Conservation (phyloP, 2,888 invertebrate genomes). For the Leptinotarsa peninsularis region DNA sequence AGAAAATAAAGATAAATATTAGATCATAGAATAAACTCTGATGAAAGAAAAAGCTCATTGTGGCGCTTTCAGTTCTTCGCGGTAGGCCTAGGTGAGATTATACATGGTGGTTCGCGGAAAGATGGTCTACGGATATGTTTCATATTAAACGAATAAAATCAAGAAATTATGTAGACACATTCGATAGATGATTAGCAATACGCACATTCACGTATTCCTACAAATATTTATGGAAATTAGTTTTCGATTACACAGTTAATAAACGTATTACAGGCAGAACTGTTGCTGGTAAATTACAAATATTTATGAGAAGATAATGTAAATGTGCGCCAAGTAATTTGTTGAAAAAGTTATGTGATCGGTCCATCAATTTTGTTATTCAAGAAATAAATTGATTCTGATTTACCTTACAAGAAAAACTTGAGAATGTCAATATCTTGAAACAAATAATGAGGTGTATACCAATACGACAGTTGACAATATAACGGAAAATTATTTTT, state of each 20-base stretch:
- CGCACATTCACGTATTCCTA: background rate
- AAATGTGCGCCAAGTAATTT: background rate
- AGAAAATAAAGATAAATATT: slow-evolving; percentile 64
- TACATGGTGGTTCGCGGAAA: background rate
- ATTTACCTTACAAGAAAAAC: too few species aligned
- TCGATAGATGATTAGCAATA: background rate
- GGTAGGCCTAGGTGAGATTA: slow-evolving; percentile 22
- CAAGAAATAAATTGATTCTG: background rate
- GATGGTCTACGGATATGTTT: background rate
- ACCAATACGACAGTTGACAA: too few species aligned
- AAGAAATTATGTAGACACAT: background rate
- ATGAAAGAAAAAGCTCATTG: slow-evolving; percentile 33
- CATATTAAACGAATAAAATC: background rate
- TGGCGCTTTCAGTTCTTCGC: slow-evolving; percentile 28
- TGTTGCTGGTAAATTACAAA: background rate
- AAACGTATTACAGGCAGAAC: background rate
- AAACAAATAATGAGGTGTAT: too few species aligned
- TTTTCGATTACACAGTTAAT: background rate
- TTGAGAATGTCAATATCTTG: too few species aligned
- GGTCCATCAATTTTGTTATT: background rate
- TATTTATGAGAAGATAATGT: background rate
- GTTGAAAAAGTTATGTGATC: background rate
- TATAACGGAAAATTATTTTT: too few species aligned
- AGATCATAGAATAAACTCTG: slow-evolving; percentile 54
- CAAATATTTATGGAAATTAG: background rate